phyloP scores from a whole-genome alignment of 2,797 vertebrate genomes.

The Thamnophis elegans region DNA sequence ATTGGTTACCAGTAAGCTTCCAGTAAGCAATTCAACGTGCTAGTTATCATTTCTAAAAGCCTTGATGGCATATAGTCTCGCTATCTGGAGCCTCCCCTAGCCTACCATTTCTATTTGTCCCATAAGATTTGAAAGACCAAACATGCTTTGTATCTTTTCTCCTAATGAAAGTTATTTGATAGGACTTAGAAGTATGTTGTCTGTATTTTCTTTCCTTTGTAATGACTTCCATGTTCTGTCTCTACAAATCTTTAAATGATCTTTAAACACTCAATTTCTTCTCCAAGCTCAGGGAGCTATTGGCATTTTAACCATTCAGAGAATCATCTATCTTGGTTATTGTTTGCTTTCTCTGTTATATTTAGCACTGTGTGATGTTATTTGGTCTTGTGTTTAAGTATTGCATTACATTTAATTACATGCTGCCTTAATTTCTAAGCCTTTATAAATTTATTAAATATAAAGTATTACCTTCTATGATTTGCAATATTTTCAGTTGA shows the following conservation, averaged over 20 bases:
- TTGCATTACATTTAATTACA: neutral
- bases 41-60: neutral
- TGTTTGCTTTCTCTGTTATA: neutral
- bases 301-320: neutral
- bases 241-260: neutral
- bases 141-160: neutral
- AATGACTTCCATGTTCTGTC: neutral
- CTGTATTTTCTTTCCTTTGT: neutral
- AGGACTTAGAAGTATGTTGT: neutral
- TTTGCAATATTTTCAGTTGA: neutral
- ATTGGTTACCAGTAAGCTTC: neutral
- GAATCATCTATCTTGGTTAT: neutral
- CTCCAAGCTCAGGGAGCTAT: neutral
- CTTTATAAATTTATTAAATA: neutral
- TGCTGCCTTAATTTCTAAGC: neutral
- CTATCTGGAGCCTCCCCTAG: neutral
- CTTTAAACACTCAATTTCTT: neutral
- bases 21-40: neutral
- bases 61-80: neutral
- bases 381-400: neutral
- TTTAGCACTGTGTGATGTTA: neutral
- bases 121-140: neutral
- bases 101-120: neutral
- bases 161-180: neutral
- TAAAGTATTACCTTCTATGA: neutral